These are phyloP conservation scores for Cheirogaleus medius DNA, from an alignment of 2,113 vertebrate species.

Conservation along the genomic window DNA sequence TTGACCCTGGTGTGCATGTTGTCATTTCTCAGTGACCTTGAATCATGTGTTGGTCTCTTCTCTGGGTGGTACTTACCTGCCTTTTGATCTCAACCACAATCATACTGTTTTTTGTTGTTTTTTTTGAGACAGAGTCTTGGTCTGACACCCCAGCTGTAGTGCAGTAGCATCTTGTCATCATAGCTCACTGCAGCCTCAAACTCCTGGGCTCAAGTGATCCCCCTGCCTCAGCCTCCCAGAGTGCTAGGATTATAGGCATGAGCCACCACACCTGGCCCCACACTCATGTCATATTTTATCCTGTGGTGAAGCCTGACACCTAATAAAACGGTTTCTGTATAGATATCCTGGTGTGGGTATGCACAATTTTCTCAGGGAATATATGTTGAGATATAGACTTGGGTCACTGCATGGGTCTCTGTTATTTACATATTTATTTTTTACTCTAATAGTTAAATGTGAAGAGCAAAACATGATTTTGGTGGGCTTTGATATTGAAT, in stretches of 20 bases:
- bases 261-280: no score
- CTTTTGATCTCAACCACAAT: background rate
- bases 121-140: no score
- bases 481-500: background rate
- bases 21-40: background rate
- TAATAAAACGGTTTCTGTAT: background rate
- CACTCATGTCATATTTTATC: background rate
- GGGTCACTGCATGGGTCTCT: background rate
- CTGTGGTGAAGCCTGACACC: background rate
- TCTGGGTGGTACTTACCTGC: no score
- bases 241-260: no score
- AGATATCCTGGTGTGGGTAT: background rate
- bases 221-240: no score
- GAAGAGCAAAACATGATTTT: background rate
- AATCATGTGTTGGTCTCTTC: background rate
- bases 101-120: no score
- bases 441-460: background rate
- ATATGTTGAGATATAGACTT: background rate
- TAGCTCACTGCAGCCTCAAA: no score
- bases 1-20: background rate
- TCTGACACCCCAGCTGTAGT: no score
- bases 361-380: background rate
- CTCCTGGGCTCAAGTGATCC: no score
- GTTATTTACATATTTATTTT: background rate
- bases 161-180: no score